Evolutionary conservation across 2,113 vertebrate genomes (phyloP).

Genomic region (Sardina pilchardus): DNA sequence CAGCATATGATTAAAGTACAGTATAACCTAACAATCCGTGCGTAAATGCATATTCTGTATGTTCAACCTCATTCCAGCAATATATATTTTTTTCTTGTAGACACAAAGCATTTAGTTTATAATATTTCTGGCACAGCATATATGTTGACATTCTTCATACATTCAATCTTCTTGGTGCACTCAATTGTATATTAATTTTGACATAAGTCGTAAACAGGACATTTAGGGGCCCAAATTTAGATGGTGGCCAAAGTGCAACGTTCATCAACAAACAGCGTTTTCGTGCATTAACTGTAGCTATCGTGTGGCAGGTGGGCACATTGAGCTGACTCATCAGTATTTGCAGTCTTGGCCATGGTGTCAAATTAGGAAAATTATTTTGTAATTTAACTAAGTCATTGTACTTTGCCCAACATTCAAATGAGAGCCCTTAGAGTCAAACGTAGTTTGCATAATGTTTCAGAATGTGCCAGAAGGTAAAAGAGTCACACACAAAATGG

Average conservation of each 20-base stretch:
- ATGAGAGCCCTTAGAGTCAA: neutral
- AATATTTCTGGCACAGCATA: slow-evolving; percentile 6
- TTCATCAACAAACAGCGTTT: too few relatives aligned
- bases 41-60: neutral
- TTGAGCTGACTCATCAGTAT: too few relatives aligned
- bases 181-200: neutral
- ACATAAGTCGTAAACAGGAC: slow-evolving; percentile 2
- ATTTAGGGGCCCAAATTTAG: neutral
- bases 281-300: too few relatives aligned
- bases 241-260: too few relatives aligned
- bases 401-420: too few relatives aligned
- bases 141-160: neutral
- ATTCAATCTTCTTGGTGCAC: neutral
- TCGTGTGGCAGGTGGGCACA: too few relatives aligned
- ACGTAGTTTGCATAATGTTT: neutral
- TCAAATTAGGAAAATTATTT: too few relatives aligned
- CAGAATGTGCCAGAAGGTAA: neutral
- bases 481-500: neutral
- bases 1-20: slow-evolving; percentile 6
- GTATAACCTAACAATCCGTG: neutral
- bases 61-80: neutral
- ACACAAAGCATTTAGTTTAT: neutral
- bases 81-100: neutral
- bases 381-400: too few relatives aligned
- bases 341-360: too few relatives aligned